Evolutionary conservation across 64 coral and sea anemone species (phyloP), one percentile per base, ranked within the genome.

Genomic region (Montipora sp.): DNA sequence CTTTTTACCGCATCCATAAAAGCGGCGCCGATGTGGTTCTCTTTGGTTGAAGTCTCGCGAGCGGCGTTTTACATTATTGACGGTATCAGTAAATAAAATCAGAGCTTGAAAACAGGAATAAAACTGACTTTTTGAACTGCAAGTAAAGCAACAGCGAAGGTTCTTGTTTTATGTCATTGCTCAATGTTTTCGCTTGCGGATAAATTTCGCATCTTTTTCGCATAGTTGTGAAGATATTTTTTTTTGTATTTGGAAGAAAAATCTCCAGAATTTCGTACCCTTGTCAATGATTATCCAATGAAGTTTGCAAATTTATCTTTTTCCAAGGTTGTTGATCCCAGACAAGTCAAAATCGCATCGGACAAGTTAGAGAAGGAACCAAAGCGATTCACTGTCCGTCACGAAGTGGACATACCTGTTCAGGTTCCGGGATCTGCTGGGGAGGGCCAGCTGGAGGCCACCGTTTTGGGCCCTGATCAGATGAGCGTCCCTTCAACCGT

Each of bases 401-500:
- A 90, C 24, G 95, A 97, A 53, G 92, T 97, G n/a, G 95, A 97
- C 50, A 87, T 97, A 13, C 95, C 95, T 7, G 83, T 97, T 7
- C 90, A 97, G 53, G 89, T 97, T 3, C 95, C 95, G 9, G 14
- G 22, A 27, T 90, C 61, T n/a, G 95, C 95, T 82, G 95, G 95
- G 45, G 95, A 97, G 75, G 95, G 95, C 65, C 65, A 94, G n/a
- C 50, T 97, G 5, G 89, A 94, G 43, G 95, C 95, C 23, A 47
- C 83, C 18, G 88, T 93, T 87, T 71, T 90, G 57, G 92, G 92
- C 18, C 92, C 95, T 61, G 95, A 97, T 66, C 70, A 94, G 4
- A 48, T 81, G 58, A 88, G 77, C 6, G 83, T 97, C 48, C 92
- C 95, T 27, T 75, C 95, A 12, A 93, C 84, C 10, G 92, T 97